Conservation (phyloP, 2,113 vertebrate species). For the Tympanuchus pallidicinctus region DNA sequence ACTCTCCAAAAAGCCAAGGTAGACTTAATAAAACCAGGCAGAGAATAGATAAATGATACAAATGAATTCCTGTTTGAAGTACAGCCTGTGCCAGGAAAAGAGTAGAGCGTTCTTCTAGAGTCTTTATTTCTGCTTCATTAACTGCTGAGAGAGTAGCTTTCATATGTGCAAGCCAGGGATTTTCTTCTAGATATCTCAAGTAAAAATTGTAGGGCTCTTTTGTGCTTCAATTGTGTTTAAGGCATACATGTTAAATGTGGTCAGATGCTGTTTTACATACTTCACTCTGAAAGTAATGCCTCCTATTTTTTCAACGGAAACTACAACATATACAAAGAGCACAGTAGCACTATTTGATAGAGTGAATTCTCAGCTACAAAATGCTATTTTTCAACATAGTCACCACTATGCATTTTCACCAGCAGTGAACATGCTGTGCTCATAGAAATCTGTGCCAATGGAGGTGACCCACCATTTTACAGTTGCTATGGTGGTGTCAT, state of each 20-base stretch:
- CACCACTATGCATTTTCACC: not conserved
- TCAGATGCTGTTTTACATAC: not conserved
- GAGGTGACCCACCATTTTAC: not conserved
- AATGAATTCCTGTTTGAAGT: conserved; percentile 17
- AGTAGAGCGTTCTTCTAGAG: not conserved
- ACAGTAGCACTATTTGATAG: not conserved
- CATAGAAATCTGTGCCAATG: not conserved
- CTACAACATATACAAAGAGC: not conserved
- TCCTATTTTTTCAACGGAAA: too few relatives aligned
- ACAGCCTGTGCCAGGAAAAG: not conserved
- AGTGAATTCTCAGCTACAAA: not conserved
- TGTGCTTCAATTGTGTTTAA: not conserved
- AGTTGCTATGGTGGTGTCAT: not conserved
- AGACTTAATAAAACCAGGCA: conserved; percentile 26
- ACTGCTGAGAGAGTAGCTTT: not conserved
- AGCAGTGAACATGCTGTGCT: not conserved
- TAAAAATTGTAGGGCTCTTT: not conserved
- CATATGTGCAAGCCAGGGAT: not conserved
- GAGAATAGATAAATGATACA: not conserved
- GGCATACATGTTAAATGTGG: not conserved
- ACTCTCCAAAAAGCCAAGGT: not conserved
- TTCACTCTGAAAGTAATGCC: too few relatives aligned
- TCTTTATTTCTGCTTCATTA: conserved; percentile 11
- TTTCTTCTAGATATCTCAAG: not conserved
- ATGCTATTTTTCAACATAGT: not conserved